These are phyloP conservation scores for Martes martes DNA, from an alignment of 2,113 vertebrate genomes.

Conservation along the genomic window DNA sequence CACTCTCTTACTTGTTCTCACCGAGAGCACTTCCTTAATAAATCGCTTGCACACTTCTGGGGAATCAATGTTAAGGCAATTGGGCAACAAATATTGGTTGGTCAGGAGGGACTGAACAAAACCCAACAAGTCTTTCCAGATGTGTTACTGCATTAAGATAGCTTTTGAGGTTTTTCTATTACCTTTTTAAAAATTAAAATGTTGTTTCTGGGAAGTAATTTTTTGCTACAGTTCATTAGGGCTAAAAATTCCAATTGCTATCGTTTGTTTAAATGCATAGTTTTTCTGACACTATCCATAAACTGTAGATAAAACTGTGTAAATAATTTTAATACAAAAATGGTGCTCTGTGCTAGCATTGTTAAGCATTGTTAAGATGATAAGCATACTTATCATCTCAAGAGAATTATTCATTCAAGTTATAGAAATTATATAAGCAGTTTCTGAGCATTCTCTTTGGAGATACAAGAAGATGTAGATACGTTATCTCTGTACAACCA, in stretches of 20 bases:
- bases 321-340: neutral
- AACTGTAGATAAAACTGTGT: neutral
- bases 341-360: neutral
- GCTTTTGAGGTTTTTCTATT: neutral
- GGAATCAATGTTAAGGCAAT: neutral
- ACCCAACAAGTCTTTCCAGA: neutral
- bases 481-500: neutral
- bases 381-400: neutral
- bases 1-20: neutral
- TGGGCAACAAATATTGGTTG: neutral
- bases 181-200: neutral
- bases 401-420: neutral
- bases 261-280: neutral
- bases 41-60: neutral
- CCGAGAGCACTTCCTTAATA: neutral
- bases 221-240: slow-evolving; percentile 21
- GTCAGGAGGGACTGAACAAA: neutral
- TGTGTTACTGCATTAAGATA: neutral
- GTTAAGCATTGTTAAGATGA: neutral
- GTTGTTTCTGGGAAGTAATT: neutral
- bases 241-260: neutral
- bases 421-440: neutral
- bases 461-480: neutral
- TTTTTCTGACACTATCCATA: neutral
- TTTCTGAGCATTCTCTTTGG: neutral